phyloP scores from a whole-genome alignment of 2,797 vertebrate species.

The Enteromius afrohamiltoni region DNA sequence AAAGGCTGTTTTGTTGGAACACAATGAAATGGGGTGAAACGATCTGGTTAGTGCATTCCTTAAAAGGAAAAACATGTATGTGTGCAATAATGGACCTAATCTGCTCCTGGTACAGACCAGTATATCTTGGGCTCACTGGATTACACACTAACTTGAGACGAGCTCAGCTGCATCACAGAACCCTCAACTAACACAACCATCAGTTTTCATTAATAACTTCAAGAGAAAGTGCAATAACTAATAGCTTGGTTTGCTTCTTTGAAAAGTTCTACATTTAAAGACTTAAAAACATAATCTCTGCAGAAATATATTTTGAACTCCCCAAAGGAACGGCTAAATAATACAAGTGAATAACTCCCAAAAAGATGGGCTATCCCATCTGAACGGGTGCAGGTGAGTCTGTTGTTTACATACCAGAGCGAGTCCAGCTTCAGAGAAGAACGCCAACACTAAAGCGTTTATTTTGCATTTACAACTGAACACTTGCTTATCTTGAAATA shows the following conservation, averaged over 20 bases:
- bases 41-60: neutral
- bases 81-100: slow-evolving; percentile 11
- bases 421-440: neutral
- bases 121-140: slow-evolving; percentile 14
- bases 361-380: neutral
- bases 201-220: neutral
- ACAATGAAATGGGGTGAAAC: neutral
- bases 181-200: neutral
- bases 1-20: slow-evolving; percentile 18
- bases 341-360: neutral
- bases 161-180: slow-evolving; percentile 12
- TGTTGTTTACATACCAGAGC: slow-evolving; percentile 44
- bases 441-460: neutral
- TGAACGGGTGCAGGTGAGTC: slow-evolving; percentile 11
- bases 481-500: neutral
- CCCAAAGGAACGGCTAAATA: neutral
- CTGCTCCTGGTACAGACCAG: slow-evolving; percentile 41
- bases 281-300: neutral
- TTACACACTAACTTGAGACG: slow-evolving; percentile 16
- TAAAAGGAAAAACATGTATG: neutral
- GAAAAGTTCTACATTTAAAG: neutral
- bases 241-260: neutral
- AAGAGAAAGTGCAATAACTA: neutral
- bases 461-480: neutral
- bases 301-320: neutral